Percentiles rank a stretch among this genome's conserved stretches.
Conservation (phyloP, 2,797 vertebrate species). For the Lepus oiostolus region DNA sequence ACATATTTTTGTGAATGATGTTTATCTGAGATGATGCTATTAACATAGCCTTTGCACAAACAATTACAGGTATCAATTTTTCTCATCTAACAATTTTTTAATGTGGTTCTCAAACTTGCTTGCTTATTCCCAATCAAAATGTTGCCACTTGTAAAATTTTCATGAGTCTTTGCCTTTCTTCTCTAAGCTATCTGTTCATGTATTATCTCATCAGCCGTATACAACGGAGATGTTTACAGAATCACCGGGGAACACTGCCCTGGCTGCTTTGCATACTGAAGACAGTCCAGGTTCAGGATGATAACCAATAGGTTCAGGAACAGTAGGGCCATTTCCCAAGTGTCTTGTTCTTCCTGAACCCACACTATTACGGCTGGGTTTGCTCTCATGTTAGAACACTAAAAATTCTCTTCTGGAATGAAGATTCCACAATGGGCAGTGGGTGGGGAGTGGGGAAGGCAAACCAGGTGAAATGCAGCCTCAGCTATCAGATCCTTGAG, state of each 20-base stretch:
- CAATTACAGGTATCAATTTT: neutral
- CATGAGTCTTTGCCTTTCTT: neutral
- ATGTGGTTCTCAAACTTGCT: neutral
- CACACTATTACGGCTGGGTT: neutral
- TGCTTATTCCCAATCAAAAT: neutral
- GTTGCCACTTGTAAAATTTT: neutral
- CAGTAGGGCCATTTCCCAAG: slow-evolving; percentile 43
- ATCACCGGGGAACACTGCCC: neutral
- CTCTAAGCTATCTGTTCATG: neutral
- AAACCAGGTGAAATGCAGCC: neutral
- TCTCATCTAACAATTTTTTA: neutral
- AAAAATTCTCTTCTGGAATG: slow-evolving; percentile 49
- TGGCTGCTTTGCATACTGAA: neutral
- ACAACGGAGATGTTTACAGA: slow-evolving; percentile 9
- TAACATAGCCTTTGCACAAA: neutral
- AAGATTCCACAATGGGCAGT: neutral
- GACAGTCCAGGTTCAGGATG: neutral
- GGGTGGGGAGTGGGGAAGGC: neutral
- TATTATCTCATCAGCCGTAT: neutral
- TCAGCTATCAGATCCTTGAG: neutral
- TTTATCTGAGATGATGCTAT: neutral
- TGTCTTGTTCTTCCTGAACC: neutral
- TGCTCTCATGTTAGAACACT: slow-evolving; percentile 46
- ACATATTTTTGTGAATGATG: neutral
- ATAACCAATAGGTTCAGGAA: neutral